Base-by-base conservation (phyloP, 2,888 invertebrate species). In the Pardosa pseudoannulata region DNA sequence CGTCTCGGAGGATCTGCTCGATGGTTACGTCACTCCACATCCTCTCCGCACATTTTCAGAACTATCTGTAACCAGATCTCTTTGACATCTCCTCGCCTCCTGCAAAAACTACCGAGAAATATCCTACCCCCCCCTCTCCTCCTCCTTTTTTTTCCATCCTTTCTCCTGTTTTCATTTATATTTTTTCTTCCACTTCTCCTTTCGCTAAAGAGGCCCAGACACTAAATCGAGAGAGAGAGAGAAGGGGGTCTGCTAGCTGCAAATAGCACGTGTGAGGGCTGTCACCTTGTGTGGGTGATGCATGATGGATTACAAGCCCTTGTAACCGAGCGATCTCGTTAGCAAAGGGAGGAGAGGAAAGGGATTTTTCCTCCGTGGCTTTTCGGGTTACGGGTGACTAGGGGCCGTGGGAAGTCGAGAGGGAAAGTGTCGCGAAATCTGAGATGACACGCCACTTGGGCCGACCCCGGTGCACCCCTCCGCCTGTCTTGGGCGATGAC, bases 291-390 rank as follows among this genome's bases (percentile, higher is more conserved):
- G 78, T 78, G 72, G 78, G 56, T 73, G 79, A 79, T 78, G 72
- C 56, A 79, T 85, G 83, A 85, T 85, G 83, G 83, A 85, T 85
- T 70, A 36, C 71, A 62, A 76, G 71, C 82, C 82, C 76, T 82
- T 76, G 82, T 70, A 82, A 71, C 76, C 82, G 39, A 82, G 76
- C 76, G 75, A 82, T 76, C 82, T 82, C 82, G 82, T 82, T 82
- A 82, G 82, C 75, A 65, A 36, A 50, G 62, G n/a, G 39, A 41
- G 72, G 72, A 70, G 72, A 39, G 62, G 65, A 65, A 65, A 27
- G 62, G 65, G 72, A 73, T 73, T 72, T 67, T 67, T 32, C n/a
- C n/a, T 32, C 36, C 64, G 78, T 80, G 72, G 79, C 79, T 80
- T 71, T 72, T 80, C 50, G 41, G 50, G 64, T 62, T 80, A 41